A percentile compares a stretch with the other conserved stretches of the same genome.
These are phyloP conservation scores for Ostrea edulis DNA, from an alignment of 1,140 invertebrate genomes.

Conservation along the genomic window DNA sequence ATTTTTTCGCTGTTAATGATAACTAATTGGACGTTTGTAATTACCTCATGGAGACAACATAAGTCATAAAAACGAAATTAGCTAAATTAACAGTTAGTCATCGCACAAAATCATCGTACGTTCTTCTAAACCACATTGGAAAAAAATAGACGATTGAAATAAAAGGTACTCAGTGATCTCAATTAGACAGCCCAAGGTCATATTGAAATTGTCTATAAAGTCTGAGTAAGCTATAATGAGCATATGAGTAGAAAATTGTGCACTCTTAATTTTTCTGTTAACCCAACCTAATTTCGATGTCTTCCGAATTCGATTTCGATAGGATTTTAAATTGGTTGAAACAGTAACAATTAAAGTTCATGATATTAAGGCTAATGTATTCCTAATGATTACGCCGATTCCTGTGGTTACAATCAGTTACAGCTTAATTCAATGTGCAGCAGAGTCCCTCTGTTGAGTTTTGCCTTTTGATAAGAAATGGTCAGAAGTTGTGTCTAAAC, in stretches of 20 bases:
- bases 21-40: neutral
- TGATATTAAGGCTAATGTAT: too few relatives aligned
- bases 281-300: neutral
- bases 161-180: neutral
- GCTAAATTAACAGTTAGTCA: neutral
- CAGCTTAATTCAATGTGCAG: too few relatives aligned
- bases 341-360: too few relatives aligned
- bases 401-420: too few relatives aligned
- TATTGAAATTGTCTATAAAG: neutral
- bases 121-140: neutral
- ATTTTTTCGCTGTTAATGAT: neutral
- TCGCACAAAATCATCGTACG: neutral
- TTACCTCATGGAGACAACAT: neutral
- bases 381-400: too few relatives aligned
- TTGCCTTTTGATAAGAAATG: too few relatives aligned
- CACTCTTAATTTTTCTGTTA: slow-evolving; percentile 26
- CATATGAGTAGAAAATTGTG: neutral
- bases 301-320: neutral
- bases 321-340: too few relatives aligned
- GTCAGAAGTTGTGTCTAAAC: too few relatives aligned
- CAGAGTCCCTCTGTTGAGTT: too few relatives aligned
- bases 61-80: neutral
- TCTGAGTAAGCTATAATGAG: neutral
- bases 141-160: neutral
- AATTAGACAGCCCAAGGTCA: neutral